Percentiles rank a stretch among this genome's conserved stretches.
These are phyloP conservation scores for Cardinalis cardinalis DNA, from an alignment of 2,113 vertebrate genomes.

Conservation along the genomic window DNA sequence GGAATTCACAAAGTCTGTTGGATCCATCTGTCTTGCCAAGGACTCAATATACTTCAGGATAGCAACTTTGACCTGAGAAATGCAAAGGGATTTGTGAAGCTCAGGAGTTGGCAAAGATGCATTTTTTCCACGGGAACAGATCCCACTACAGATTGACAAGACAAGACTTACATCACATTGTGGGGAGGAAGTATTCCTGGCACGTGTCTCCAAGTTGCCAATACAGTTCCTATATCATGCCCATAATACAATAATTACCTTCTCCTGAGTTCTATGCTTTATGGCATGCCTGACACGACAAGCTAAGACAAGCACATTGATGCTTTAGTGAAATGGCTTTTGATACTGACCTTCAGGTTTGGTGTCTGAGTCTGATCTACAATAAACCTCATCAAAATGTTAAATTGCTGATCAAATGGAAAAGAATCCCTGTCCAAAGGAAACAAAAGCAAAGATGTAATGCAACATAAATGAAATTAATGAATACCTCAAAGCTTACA, in stretches of 20 bases:
- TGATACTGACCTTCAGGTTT: conserved; percentile 89
- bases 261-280: not conserved
- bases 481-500: not conserved
- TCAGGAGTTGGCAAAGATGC: not conserved
- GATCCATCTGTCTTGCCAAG: conserved; percentile 95
- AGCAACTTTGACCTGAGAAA: conserved; percentile 92
- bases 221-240: not conserved
- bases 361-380: conserved; percentile 99
- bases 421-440: conserved; percentile 87
- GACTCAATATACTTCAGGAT: conserved; percentile 97
- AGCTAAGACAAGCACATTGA: not conserved
- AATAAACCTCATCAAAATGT: conserved; percentile 98
- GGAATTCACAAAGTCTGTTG: conserved; percentile 94
- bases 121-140: not conserved
- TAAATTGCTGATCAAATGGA: conserved; percentile 98
- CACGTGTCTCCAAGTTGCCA: not conserved
- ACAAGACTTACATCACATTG: not conserved
- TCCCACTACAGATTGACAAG: not conserved
- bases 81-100: not conserved
- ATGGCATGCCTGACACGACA: not conserved
- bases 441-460: conserved; percentile 2
- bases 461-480: not conserved
- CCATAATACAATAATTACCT: not conserved
- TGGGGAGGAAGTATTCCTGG: not conserved
- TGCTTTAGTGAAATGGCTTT: not conserved